Percentiles rank a stretch among this genome's conserved stretches.
Conservation (phyloP, 1,140 invertebrate species). For the Ylistrum balloti region DNA sequence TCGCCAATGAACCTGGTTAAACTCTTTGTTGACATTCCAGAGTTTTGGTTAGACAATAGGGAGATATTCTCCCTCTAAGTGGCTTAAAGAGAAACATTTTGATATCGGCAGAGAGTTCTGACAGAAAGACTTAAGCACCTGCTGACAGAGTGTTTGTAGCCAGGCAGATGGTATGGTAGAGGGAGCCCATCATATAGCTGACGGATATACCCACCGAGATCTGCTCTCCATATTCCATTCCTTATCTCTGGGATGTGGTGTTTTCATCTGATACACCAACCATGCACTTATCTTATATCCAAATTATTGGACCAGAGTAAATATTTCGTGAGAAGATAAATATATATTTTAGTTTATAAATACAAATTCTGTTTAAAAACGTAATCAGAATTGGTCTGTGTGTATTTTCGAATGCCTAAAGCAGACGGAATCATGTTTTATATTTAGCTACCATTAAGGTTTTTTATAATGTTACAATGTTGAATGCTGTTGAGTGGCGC, state of each 20-base stretch:
- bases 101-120: background rate
- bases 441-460: too few relatives aligned
- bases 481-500: too few relatives aligned
- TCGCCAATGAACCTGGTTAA: background rate
- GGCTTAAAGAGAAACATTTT: background rate
- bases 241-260: background rate
- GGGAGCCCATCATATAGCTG: background rate
- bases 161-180: background rate
- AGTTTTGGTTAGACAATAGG: conserved; percentile 22
- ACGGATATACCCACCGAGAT: background rate
- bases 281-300: background rate
- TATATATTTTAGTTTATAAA: background rate
- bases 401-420: too few relatives aligned
- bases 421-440: too few relatives aligned
- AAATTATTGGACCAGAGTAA: background rate
- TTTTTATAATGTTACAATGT: too few relatives aligned
- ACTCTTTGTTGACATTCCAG: conserved; percentile 32
- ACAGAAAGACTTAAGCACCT: background rate
- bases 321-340: conserved; percentile 4
- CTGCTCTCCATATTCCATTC: background rate
- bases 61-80: background rate
- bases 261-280: background rate
- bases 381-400: too few relatives aligned
- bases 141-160: background rate
- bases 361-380: too few relatives aligned